A percentile compares a stretch with the other conserved stretches of the same genome.
Conservation (phyloP, 2,888 invertebrate species). For the Macropis europaea region DNA sequence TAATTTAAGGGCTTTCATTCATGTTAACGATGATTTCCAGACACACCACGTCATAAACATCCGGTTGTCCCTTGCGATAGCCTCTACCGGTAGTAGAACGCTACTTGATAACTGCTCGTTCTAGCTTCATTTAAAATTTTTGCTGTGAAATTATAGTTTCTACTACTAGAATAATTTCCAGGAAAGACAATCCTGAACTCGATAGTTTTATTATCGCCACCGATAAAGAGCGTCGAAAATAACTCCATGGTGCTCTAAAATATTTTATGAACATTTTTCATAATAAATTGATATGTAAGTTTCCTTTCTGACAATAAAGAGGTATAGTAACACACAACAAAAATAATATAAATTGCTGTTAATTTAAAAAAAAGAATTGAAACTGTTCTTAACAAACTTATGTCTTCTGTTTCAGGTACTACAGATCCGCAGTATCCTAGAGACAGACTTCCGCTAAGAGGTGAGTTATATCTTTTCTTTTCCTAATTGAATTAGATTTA, state of each 20-base stretch:
- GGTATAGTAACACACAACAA: too few relatives aligned
- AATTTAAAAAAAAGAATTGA: too few relatives aligned
- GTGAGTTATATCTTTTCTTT: constrained; percentile 45
- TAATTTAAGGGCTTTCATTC: constrained; percentile 14
- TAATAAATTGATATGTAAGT: too few relatives aligned
- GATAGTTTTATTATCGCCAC: not conserved
- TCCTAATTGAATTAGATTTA: too few relatives aligned
- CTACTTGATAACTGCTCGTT: constrained; percentile 56
- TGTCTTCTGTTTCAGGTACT: constrained; percentile 52
- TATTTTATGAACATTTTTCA: too few relatives aligned
- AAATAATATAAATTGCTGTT: too few relatives aligned
- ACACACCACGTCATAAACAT: constrained; percentile 57
- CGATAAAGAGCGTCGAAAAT: not conserved
- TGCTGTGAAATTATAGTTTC: constrained; percentile 11
- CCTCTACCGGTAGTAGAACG: constrained; percentile 56
- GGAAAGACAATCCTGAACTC: not conserved
- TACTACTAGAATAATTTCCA: not conserved
- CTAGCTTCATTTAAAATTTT: constrained; percentile 32
- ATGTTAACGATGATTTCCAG: constrained; percentile 26
- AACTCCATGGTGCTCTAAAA: too few relatives aligned
- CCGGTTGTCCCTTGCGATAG: constrained; percentile 62
- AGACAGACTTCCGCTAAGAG: constrained; percentile 62
- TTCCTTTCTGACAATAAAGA: not conserved
- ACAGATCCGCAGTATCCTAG: constrained; percentile 59
- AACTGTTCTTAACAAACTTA: not conserved